Base-by-base conservation (phyloP, 2,113 vertebrate species). In the Pseudolaguvia tuberculata region DNA sequence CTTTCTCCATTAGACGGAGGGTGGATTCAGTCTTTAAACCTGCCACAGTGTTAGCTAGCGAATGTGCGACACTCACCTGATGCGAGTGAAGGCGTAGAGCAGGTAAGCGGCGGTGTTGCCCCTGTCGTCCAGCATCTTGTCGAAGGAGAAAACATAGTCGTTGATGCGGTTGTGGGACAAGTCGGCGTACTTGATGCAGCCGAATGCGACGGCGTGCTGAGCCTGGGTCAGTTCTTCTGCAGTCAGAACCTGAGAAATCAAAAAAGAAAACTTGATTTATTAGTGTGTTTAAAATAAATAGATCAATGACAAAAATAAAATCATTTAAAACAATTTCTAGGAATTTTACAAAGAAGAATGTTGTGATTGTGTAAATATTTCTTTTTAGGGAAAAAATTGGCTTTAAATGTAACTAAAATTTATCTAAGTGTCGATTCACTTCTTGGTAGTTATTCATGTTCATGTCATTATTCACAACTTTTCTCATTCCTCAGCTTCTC, bases 91-190 rank as follows among this genome's bases (percentile, higher is more conserved):
- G 57, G 97, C 97, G 0, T 99, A 99, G 7, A 99, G 89, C 69
- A 99, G 86, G 65, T 98, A 98, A 0, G 95, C 96, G 0, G 97
- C 97, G 0, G 97, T 98, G 85, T 99, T 99, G 47, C 97, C 97
- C 77, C 94, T 85, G 88, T 99, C 97, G 13, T 99, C 97, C 78
- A 99, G 87, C 97, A 99, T 99, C 87, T 98, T 99, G 89, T 98
- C 96, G 18, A 98, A 98, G 53, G 96, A 97, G 90, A 99, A 99
- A 39, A 98, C 85, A 18, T 99, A 98, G 86, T 99, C 97, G 13
- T 99, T 99, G 80, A 93, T 88, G 65, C 97, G 93, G 83, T 97
- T 98, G 87, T 99, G 95, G 11, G 93, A 98, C 12, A 98, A 93
- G 83, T 99, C 97, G n/a, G 96, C 94, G 0, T 98, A 98, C 57